Base-by-base conservation (phyloP, 2,113 vertebrate genomes). In the Stigmatopora argus region DNA sequence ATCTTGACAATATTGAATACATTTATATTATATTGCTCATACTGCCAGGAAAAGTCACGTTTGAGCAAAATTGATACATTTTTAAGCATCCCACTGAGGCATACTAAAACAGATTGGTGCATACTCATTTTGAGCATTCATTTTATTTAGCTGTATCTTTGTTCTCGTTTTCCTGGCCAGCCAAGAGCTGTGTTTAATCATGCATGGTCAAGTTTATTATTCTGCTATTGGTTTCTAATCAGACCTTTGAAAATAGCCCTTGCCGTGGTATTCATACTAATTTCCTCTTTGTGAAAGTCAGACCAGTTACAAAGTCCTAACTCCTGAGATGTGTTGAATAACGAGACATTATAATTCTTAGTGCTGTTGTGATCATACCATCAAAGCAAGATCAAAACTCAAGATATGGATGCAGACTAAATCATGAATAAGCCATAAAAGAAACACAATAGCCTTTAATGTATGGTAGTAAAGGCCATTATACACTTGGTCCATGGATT, bases 331-430 rank as follows among this genome's bases (percentile, higher is more conserved):
- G 83, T 60, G 51, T 67, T n/a, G 23, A 17, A 56, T 66, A 62
- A 64, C 66, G 46, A 70, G 71, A 0, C 17, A 44, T 48, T 62
- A 53, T 44, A 31, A 46, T 44, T 7, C 62, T 31, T 31, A 26
- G 62, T 6, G 45, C 10, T 21, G 14, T 21, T 58, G 52, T 41
- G 9, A 41, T 8, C 38, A 41, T 41, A 41, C 35, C 4, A 38
- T 7, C 35, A 38, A 38, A 38, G 35, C 38, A 41, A 41, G 7
- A 41, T 41, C 4, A 41, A 41, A 41, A 41, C 38, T 41, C 38
- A 51, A 44, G 64, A 74, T 67, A 58, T 46, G 34, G 56, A 49
- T 77, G 67, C 67, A 84, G 78, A 74, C 74, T 75, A 68, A 86
- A 83, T 86, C 78, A 84, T 9, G 62, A 65, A 48, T 51, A 67